These are phyloP conservation scores for Andrena haemorrhoa DNA, from an alignment of 2,888 invertebrate genomes.

Conservation along the genomic window DNA sequence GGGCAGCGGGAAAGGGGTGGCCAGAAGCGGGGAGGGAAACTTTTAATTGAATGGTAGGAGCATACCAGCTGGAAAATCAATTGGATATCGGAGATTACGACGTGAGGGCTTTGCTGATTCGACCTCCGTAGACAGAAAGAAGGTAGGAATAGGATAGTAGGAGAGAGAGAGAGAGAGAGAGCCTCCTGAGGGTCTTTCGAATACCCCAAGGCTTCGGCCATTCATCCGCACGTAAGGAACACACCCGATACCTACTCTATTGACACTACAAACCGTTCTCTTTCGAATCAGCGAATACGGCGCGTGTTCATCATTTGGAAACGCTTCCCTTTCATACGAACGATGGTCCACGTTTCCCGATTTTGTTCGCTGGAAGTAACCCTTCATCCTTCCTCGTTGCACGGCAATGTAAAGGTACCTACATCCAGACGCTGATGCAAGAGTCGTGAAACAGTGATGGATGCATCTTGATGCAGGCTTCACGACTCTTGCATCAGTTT, in stretches of 20 bases:
- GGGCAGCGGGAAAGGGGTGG: slow-evolving; percentile 28
- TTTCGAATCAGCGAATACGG: slow-evolving; percentile 39
- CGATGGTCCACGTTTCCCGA: slow-evolving; percentile 61
- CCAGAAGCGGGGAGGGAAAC: slow-evolving; percentile 67
- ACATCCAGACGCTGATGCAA: too few relatives aligned
- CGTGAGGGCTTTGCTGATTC: slow-evolving; percentile 80
- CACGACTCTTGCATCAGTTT: too few relatives aligned
- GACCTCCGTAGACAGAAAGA: slow-evolving; percentile 65
- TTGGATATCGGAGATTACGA: slow-evolving; percentile 81
- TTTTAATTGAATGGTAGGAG: slow-evolving; percentile 81
- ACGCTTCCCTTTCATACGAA: slow-evolving; percentile 61
- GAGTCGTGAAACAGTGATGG: too few relatives aligned
- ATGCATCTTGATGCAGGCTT: too few relatives aligned
- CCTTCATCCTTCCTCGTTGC: too few relatives aligned
- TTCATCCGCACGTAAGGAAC: slow-evolving; percentile 73
- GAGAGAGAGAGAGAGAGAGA: slow-evolving; percentile 38
- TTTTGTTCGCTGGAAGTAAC: too few relatives aligned
- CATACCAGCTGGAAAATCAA: slow-evolving; percentile 81
- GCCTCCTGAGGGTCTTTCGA: slow-evolving; percentile 68
- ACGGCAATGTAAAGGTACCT: too few relatives aligned
- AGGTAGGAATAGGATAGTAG: slow-evolving; percentile 34
- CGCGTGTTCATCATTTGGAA: slow-evolving; percentile 41
- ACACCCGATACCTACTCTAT: slow-evolving; percentile 69
- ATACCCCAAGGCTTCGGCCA: slow-evolving; percentile 73
- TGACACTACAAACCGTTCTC: slow-evolving; percentile 72